Conservation (phyloP, 2,113 vertebrate species). For the Genyomyrus donnyi region DNA sequence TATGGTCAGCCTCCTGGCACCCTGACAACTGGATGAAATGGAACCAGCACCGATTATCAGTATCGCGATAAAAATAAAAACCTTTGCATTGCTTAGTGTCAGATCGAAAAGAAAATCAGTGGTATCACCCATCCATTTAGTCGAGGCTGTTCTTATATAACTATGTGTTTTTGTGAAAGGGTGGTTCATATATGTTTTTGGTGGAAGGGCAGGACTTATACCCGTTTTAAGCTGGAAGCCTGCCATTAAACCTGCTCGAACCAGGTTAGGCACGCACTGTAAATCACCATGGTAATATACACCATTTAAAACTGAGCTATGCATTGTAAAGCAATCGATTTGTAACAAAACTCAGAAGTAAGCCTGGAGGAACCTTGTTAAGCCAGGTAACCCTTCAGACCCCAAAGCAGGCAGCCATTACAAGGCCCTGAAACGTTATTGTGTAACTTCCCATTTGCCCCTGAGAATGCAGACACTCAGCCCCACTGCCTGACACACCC, state of each 20-base stretch:
- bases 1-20: too few species aligned
- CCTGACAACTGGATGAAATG: too few species aligned
- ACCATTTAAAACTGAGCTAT: not conserved
- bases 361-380: not conserved
- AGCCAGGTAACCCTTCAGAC: not conserved
- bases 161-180: not conserved
- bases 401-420: not conserved
- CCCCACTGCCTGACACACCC: not conserved
- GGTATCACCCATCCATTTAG: not conserved
- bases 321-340: not conserved
- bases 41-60: too few species aligned
- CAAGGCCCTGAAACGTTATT: not conserved
- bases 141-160: not conserved
- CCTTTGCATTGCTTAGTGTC: too few species aligned
- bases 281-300: not conserved
- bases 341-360: not conserved
- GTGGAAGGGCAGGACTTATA: not conserved
- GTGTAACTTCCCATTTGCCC: not conserved
- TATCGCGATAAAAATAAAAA: too few species aligned
- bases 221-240: not conserved
- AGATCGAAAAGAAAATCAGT: too few species aligned
- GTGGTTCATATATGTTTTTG: not conserved
- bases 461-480: not conserved
- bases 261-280: not conserved
- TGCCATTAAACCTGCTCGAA: not conserved